Base-by-base conservation (phyloP, 2,797 vertebrate species). In the Sternotherus odoratus region DNA sequence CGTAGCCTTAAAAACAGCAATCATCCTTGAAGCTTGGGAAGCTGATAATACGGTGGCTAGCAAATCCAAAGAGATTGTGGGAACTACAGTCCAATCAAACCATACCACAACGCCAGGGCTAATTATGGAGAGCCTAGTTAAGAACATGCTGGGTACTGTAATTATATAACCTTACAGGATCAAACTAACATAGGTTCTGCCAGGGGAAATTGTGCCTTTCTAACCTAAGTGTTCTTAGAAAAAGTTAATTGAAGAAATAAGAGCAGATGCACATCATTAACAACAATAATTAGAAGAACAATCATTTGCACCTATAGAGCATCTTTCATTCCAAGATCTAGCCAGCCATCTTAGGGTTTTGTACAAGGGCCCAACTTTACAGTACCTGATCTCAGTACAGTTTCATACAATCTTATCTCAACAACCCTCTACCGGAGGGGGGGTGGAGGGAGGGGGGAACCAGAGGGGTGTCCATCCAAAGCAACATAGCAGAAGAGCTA, bases 71-170 rank as follows among this genome's bases (percentile, higher is more conserved):
- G 81, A 96, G 94, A 94, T 96, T 77, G 94, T 93, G 93, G 94
- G 96, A 96, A 95, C 94, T 88, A 89, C 77, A 79, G 92, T 87
- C 85, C 82, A 60, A 91, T 74, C n/a, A 77, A 95, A 78, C 91
- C 88, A 84, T 72, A 82, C 3, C 1, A 9, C 86, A 24, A 89
- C 48, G 86, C 90, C 43, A 85, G 66, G 87, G 85, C 89, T 95
- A 97, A 96, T 95, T 83, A 93, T 16, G 94, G 95, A 87, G 90
- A 88, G 49, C 82, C 77, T 96, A 96, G 97, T 97, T 96, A 97
- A 95, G 53, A 88, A 88, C 95, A 91, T 43, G 57, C 82, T 75
- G 85, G 15, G 91, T 86, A 85, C n/a, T 87, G 89, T 94, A 97
- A 97, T 97, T 95, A 95, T 4, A 15, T 95, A 93, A 96, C 95